A percentile compares a stretch with the other conserved stretches of the same genome.
Evolutionary conservation across 2,888 invertebrate genomes (phyloP).

Genomic region (Diabrotica balteata): DNA sequence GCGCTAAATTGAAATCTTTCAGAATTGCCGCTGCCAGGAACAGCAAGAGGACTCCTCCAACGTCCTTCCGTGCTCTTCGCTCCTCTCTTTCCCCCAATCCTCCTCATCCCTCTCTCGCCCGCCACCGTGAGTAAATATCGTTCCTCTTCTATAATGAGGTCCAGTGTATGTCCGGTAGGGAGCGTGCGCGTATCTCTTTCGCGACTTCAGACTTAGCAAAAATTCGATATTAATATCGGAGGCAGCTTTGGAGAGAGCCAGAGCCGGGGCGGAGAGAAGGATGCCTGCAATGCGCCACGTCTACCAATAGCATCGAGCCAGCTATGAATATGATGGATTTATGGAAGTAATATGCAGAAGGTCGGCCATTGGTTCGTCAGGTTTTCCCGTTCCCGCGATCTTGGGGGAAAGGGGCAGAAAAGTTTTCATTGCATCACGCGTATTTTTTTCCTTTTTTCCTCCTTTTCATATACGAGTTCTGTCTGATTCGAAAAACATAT

Average conservation of each 20-base stretch:
- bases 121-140: slow-evolving; percentile 57
- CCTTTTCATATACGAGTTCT: slow-evolving; percentile 5
- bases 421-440: slow-evolving; percentile 27
- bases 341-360: slow-evolving; percentile 81
- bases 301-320: slow-evolving; percentile 54
- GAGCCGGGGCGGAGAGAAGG: slow-evolving; percentile 51
- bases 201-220: slow-evolving; percentile 63
- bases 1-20: slow-evolving; percentile 61
- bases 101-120: slow-evolving; percentile 46
- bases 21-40: slow-evolving; percentile 50
- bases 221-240: slow-evolving; percentile 84
- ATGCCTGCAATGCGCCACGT: slow-evolving; percentile 56
- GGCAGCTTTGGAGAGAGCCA: slow-evolving; percentile 58
- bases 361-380: slow-evolving; percentile 70
- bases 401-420: slow-evolving; percentile 17
- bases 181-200: slow-evolving; percentile 54
- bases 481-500: too few relatives aligned
- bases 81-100: slow-evolving; percentile 36
- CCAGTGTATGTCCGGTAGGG: slow-evolving; percentile 54
- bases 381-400: slow-evolving; percentile 20
- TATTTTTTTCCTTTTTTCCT: slow-evolving; percentile 14
- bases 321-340: slow-evolving; percentile 68
- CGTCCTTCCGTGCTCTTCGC: slow-evolving; percentile 20
- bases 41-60: slow-evolving; percentile 41
- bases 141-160: slow-evolving; percentile 57